phyloP scores from a whole-genome alignment of 2,113 vertebrate species.

The Ia io region DNA sequence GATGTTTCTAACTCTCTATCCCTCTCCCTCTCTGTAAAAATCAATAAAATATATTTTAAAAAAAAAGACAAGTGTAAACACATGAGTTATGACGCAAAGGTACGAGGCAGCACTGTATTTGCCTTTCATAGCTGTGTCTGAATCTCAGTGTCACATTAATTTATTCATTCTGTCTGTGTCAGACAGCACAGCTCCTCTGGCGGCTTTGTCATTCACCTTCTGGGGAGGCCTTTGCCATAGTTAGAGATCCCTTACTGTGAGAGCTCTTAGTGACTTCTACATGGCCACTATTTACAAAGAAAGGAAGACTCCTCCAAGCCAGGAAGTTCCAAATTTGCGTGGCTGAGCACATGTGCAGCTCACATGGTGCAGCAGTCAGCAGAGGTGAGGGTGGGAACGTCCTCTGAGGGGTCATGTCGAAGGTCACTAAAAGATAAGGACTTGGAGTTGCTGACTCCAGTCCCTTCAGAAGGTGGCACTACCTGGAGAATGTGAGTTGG shows the following conservation, averaged over 20 bases:
- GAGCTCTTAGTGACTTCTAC: neutral
- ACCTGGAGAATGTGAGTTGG: neutral
- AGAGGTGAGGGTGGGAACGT: neutral
- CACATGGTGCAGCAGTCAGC: rapidly evolving
- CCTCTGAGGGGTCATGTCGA: neutral
- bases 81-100: neutral
- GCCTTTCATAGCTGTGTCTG: neutral
- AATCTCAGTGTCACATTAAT: neutral
- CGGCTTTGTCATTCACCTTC: neutral
- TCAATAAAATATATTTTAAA: too few species aligned
- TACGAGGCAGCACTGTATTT: neutral
- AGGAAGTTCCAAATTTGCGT: neutral
- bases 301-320: neutral
- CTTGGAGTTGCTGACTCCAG: neutral
- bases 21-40: too few species aligned
- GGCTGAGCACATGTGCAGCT: neutral
- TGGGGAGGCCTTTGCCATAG: neutral
- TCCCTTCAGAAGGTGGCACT: neutral
- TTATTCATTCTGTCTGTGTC: neutral
- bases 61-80: neutral
- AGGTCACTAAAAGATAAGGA: neutral
- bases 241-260: neutral
- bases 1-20: too few species aligned
- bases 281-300: neutral
- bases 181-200: neutral